Conservation (phyloP, 2,113 vertebrate species). For the Pelecanus crispus region DNA sequence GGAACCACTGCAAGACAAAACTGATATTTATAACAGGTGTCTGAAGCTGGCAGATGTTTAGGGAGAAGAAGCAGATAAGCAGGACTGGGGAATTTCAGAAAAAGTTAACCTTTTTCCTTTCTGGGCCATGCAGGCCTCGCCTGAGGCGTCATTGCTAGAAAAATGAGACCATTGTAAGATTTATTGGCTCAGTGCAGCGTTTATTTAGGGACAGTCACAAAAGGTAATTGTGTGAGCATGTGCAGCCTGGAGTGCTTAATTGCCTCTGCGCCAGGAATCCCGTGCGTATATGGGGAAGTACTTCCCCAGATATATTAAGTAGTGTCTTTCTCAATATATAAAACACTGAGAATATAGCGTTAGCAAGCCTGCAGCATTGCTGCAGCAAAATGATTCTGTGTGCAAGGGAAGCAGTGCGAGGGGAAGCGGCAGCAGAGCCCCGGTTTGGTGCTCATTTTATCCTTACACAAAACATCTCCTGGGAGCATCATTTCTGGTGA, state of each 20-base stretch:
- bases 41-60: slow-evolving; percentile 3
- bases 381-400: accelerated
- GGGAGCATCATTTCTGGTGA: background rate
- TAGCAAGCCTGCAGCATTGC: background rate
- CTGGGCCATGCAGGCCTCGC: background rate
- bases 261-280: background rate
- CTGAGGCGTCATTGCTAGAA: background rate
- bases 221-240: background rate
- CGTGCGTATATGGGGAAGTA: background rate
- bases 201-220: background rate
- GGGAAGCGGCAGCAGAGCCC: background rate
- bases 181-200: background rate
- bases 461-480: background rate
- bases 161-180: slow-evolving; percentile 34
- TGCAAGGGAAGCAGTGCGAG: accelerated
- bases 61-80: slow-evolving; percentile 18
- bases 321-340: background rate
- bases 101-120: slow-evolving; percentile 28
- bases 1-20: background rate
- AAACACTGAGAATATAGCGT: accelerated
- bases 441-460: background rate
- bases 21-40: background rate
- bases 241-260: slow-evolving; percentile 19
- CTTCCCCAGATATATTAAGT: background rate
- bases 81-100: slow-evolving; percentile 2